These are phyloP conservation scores for Andrena bicolor DNA, from an alignment of 2,888 invertebrate genomes.

Conservation along the genomic window DNA sequence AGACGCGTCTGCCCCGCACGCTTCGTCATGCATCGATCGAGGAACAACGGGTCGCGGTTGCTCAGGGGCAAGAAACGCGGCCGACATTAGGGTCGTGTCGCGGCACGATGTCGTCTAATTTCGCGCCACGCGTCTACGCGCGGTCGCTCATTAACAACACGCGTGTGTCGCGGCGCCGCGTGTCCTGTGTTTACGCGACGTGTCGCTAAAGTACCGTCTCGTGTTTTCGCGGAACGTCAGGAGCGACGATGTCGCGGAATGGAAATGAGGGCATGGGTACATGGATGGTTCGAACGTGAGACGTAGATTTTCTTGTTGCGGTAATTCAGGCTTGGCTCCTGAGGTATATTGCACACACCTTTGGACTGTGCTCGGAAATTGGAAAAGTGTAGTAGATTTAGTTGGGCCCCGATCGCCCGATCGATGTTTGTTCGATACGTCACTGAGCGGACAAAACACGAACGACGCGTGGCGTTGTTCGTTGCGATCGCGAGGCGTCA, in stretches of 20 bases:
- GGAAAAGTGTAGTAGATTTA: too few relatives aligned
- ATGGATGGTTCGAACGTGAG: not conserved
- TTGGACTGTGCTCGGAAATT: too few relatives aligned
- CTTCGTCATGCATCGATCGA: constrained; percentile 46
- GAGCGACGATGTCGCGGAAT: not conserved
- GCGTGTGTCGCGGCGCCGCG: constrained; percentile 13
- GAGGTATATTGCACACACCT: too few relatives aligned
- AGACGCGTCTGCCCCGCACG: constrained; percentile 35
- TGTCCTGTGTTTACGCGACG: constrained; percentile 22
- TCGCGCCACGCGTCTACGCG: constrained; percentile 32
- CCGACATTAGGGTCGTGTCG: constrained; percentile 67
- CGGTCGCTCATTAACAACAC: constrained; percentile 57
- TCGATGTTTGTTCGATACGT: too few relatives aligned
- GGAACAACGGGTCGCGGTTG: constrained; percentile 58
- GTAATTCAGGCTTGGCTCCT: not conserved
- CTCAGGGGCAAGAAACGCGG: constrained; percentile 59
- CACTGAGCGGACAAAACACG: too few relatives aligned
- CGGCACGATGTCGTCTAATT: constrained; percentile 63
- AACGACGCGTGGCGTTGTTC: too few relatives aligned
- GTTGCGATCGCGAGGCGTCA: too few relatives aligned
- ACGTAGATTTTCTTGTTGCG: not conserved
- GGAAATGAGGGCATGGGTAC: not conserved
- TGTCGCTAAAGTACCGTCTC: constrained; percentile 34
- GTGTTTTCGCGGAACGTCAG: constrained; percentile 51
- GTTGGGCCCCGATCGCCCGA: too few relatives aligned